Evolutionary conservation across 30 jellyfish, hydroid and myxozoan genomes (phyloP), one percentile per base, ranked within the genome.

Genomic region (Clytia hemisphaerica): DNA sequence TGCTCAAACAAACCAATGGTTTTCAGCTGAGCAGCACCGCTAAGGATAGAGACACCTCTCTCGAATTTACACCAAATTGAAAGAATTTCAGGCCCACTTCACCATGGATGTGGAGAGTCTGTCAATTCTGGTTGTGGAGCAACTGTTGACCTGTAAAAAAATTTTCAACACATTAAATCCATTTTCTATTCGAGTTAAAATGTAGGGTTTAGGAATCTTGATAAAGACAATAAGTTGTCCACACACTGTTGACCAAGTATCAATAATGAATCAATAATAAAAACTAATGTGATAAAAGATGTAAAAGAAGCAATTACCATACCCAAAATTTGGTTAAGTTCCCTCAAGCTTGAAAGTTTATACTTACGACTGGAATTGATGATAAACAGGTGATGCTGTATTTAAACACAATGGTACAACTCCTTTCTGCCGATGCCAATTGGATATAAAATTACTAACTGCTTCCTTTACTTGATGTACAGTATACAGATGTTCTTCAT

Each of bases 91-190:
- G n/a, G n/a, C n/a, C n/a, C n/a, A n/a, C n/a, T n/a, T 67, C 68
- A 85, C 96, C 96, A 85, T 2, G 84, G 91, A 19, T 82, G 91
- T 7, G 96, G 96, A 18, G 96, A 78, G 19, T 85, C 96, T 5
- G 86, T 83, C 0, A 69, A 50, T 28, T 85, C 96, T 28, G 96
- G 96, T 60, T 85, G 96, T 3, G 96, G 96, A 16, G 96, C 96
- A 27, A 85, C 96, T 0, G 96, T 71, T 40, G 96, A 85, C 57
- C 96, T 85, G 75, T 46, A 50, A 37, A 38, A 50, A 21, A 44
- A 53, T 7, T 53, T 53, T 9, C 9, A 10, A 15, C 10, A n/a
- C 14, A 15, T n/a, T 7, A 53, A 53, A 53, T 7, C 12, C 25
- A 53, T 9, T 9, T 53, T 10, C 37, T 58, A 58, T 21, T 58